Base-by-base conservation (phyloP, 2,113 vertebrate genomes). In the Nyctereutes procyonoides region DNA sequence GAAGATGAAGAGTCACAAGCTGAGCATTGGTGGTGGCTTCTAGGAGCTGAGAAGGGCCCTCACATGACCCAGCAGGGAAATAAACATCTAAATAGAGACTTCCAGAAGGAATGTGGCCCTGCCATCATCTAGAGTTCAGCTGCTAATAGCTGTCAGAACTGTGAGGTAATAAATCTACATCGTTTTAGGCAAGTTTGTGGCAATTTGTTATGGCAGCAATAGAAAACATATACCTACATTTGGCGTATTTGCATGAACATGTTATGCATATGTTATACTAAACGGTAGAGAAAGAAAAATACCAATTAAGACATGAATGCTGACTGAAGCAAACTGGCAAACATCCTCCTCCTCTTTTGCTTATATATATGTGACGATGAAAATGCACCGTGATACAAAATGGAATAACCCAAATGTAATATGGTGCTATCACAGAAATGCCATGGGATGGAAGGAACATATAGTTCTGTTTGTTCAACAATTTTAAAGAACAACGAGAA, bases 171-270 rank as follows among this genome's bases (percentile, higher is more conserved):
- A 88, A 95, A 73, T 22, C 38, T 3, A 5, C 5, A 48, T n/a
- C 26, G 17, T n/a, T 77, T 55, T 65, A 80, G 53, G 1, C 15
- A 82, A 53, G 32, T 82, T 24, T 84, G 17, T 22, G 4, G 0
- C 15, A 24, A 13, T 93, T 65, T 86, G 4, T 58, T 28, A 53
- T 48, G 9, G 28, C 22, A 73, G 9, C 48, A 83, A 35, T 15
- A 62, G 2, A 82, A 80, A 67, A 43, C 7, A 82, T 92, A 13
- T 13, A 16, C 1, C 48, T 74, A 9, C 8, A 22, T 77, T 84
- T 71, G 35, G 1, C 12, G 90, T 83, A 63, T 63, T 84, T 97
- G 87, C 76, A n/a, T 56, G n/a, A 38, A 43, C 8, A 73, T 88
- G 48, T 35, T 86, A 55, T 65, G 19, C 1, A 63, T 79, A 53